Evolutionary conservation across 2,888 invertebrate species (phyloP), one percentile per base, ranked within the genome.

Genomic region (Shargacucullia verbasci): DNA sequence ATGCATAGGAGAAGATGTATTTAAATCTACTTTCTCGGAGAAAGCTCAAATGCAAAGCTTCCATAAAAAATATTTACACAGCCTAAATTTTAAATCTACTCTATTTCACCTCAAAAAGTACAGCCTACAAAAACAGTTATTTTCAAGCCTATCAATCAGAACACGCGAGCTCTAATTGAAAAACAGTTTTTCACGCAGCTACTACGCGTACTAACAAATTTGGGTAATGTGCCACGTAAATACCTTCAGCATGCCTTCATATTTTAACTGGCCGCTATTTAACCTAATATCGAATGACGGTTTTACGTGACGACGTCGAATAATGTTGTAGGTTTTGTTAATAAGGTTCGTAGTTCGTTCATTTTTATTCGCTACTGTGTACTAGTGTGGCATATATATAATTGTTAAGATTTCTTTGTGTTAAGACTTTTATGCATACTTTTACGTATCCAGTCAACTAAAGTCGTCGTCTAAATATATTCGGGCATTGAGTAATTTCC

Each of bases 261-360:
- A 62, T 58, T 66, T 39, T 70, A 66, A 62, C 50, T 52, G 53
- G 29, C 20, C 33, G 48, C 48, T 52, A 58, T 60, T 50, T 60
- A 60, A 53, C 35, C 43, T 72, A 66, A 70, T 62, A 41, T 55
- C 44, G 52, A 54, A 54, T 59, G 73, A 71, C 74, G 61, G 59
- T 59, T 46, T 73, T 40, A 62, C 73, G 73, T 73, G 74, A 65
- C 73, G 46, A n/a, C 15, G 47, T 15, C 49, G 39, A 68, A 61
- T 73, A 59, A 62, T 65, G 55, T 55, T 68, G 66, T 65, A 55
- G 61, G 65, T 59, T 59, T 69, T 59, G 40, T 69, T 65, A 73
- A 74, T 65, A 35, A 64, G 49, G 39, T 38, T 41, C 37, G 50
- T 38, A 38, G 37, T 34, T 48, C 12, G 13, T 47, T 34, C 15